phyloP scores from a whole-genome alignment of 2,797 vertebrate species.

The Anableps anableps region DNA sequence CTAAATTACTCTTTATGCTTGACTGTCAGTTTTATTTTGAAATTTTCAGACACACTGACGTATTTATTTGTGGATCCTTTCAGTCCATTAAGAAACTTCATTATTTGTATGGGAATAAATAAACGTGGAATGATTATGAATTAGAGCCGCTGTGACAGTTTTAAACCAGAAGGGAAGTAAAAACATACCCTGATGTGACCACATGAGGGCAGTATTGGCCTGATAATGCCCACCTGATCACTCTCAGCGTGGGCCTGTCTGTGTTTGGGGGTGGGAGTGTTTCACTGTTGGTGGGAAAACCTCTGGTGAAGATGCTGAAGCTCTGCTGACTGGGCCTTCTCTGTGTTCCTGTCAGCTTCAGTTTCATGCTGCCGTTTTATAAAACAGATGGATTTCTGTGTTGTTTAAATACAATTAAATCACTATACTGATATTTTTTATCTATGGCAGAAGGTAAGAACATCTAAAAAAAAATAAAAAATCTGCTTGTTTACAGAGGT shows the following conservation, averaged over 20 bases:
- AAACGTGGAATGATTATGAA: not conserved
- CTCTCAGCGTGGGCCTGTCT: not conserved
- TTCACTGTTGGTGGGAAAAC: not conserved
- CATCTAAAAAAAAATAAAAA: not conserved
- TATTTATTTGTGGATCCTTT: not conserved
- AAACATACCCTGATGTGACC: not conserved
- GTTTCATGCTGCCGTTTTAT: not conserved
- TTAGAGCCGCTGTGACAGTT: not conserved
- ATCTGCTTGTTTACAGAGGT: not conserved
- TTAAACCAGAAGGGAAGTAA: not conserved
- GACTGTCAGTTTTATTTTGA: not conserved
- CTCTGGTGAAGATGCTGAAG: too few relatives aligned
- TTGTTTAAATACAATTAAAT: not conserved
- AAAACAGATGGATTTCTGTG: not conserved
- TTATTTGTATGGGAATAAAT: not conserved
- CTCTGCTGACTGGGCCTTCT: not conserved
- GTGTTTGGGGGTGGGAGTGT: not conserved
- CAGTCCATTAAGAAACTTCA: not conserved
- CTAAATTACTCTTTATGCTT: not conserved
- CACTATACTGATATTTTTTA: not conserved
- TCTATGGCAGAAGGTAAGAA: too few relatives aligned
- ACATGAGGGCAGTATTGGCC: slow-evolving; percentile 3
- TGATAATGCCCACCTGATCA: not conserved
- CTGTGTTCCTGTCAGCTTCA: not conserved
- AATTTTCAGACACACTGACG: not conserved